These are phyloP conservation scores for Tinea pellionella DNA, from an alignment of 2,888 invertebrate species.

Conservation along the genomic window DNA sequence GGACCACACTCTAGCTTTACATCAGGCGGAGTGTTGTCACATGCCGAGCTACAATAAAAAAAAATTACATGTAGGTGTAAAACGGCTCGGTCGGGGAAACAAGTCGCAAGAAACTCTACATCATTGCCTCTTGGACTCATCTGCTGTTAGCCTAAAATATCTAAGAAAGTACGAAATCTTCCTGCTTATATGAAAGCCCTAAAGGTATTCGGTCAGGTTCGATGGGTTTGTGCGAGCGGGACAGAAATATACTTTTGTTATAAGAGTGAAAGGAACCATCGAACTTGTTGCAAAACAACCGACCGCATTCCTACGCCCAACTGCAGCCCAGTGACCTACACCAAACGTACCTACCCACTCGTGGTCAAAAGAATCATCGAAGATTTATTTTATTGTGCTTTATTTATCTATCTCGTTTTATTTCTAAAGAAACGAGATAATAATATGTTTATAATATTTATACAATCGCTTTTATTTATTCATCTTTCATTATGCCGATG, in stretches of 20 bases:
- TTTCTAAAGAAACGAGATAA: too few species aligned
- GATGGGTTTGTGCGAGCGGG: conserved; percentile 19
- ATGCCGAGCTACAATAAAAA: too few species aligned
- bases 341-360: not conserved
- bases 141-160: not conserved
- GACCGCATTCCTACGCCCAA: conserved; percentile 45
- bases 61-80: too few species aligned
- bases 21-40: too few species aligned
- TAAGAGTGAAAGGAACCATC: conserved; percentile 33
- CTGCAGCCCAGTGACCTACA: conserved; percentile 59
- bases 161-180: not conserved
- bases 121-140: too few species aligned
- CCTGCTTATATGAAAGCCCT: not conserved
- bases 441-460: too few species aligned
- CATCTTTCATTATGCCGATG: too few species aligned
- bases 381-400: conserved; percentile 13
- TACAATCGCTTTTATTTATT: too few species aligned
- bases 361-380: conserved; percentile 17
- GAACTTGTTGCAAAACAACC: conserved; percentile 63
- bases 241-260: conserved; percentile 24
- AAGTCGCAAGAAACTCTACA: too few species aligned
- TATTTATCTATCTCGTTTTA: too few species aligned
- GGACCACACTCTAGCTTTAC: too few species aligned
- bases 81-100: too few species aligned
- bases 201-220: conserved; percentile 24